These are phyloP conservation scores for Euzetes globulus DNA, from an alignment of 2,888 invertebrate species.

Conservation along the genomic window DNA sequence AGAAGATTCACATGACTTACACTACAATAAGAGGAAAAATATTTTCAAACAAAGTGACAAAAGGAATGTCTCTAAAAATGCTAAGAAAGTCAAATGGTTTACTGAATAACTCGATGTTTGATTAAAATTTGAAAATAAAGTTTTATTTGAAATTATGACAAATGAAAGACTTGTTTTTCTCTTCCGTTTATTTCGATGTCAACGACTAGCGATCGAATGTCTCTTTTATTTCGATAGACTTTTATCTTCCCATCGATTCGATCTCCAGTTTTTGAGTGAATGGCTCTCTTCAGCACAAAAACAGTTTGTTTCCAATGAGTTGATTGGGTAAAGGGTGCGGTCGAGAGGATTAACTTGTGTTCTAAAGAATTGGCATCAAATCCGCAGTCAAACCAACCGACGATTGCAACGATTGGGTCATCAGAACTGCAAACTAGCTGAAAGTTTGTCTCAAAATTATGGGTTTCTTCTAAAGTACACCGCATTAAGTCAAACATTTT, in stretches of 20 bases:
- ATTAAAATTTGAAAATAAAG: background rate
- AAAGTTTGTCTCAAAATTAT: conserved; percentile 61
- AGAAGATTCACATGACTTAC: conserved; percentile 25
- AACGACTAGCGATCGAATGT: conserved; percentile 29
- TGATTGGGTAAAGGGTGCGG: conserved; percentile 61
- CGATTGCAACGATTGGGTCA: conserved; percentile 67
- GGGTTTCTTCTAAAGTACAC: conserved; percentile 58
- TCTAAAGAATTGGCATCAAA: conserved; percentile 58
- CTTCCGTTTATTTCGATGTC: background rate
- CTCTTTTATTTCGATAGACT: conserved; percentile 28
- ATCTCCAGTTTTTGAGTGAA: conserved; percentile 61
- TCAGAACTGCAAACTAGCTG: conserved; percentile 57
- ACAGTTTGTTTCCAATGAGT: conserved; percentile 96
- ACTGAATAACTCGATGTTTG: background rate
- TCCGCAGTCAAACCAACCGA: conserved; percentile 81
- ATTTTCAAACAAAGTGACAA: background rate
- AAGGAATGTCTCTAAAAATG: background rate
- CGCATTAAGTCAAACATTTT: conserved; percentile 65
- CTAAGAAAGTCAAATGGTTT: conserved; percentile 24
- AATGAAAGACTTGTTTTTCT: conserved; percentile 13
- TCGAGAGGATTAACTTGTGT: conserved; percentile 57
- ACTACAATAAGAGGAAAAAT: conserved; percentile 23
- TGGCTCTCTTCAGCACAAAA: conserved; percentile 68
- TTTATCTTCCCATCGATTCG: conserved; percentile 36
- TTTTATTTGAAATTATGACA: background rate